Percentiles rank a stretch among this genome's conserved stretches.
Evolutionary conservation across 2,797 vertebrate species (phyloP).

Genomic region (Ammospiza maritima): DNA sequence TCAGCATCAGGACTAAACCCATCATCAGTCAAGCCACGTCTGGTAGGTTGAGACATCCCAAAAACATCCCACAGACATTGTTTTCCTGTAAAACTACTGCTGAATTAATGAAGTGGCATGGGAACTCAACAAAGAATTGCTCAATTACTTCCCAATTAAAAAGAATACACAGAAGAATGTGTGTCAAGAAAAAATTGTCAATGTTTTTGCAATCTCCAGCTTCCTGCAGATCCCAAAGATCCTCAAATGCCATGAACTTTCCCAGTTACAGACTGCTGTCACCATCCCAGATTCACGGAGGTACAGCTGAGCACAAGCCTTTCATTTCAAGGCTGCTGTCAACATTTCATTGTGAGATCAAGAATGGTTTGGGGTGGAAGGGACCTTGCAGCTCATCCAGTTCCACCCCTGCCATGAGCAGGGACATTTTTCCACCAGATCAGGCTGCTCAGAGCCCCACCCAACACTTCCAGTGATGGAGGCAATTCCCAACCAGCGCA

Average conservation of each 20-base stretch:
- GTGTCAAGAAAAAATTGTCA: background rate
- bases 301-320: background rate
- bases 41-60: background rate
- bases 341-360: background rate
- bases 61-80: slow-evolving; percentile 10
- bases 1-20: background rate
- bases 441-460: background rate
- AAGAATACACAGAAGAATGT: background rate
- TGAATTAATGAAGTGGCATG: slow-evolving; percentile 19
- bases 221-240: background rate
- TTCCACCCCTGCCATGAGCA: background rate
- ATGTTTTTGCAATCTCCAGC: background rate
- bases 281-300: background rate
- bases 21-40: slow-evolving; percentile 9
- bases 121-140: background rate
- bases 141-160: slow-evolving; percentile 39
- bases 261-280: background rate
- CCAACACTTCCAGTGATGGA: background rate
- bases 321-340: background rate
- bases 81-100: background rate
- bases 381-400: background rate
- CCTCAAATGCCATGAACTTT: background rate
- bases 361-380: background rate
- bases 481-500: background rate
- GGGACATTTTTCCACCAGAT: background rate